phyloP scores from a whole-genome alignment of 2,113 vertebrate species.

The Neomonachus schauinslandi region DNA sequence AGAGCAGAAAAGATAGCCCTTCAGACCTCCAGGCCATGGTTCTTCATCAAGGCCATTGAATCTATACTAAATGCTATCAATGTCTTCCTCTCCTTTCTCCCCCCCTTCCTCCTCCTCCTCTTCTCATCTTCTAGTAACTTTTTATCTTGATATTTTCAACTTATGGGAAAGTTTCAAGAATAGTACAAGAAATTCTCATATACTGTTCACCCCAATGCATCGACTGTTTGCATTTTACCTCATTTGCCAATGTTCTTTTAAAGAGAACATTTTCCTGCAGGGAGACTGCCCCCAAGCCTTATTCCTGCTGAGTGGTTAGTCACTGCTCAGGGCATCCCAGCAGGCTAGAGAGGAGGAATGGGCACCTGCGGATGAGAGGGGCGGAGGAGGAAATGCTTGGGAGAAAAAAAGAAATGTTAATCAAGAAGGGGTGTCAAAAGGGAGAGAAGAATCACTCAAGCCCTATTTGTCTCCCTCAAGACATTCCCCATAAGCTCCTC shows the following conservation, averaged over 20 bases:
- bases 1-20: background rate
- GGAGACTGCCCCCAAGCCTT: background rate
- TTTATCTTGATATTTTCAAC: background rate
- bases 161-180: background rate
- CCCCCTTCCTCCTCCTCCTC: background rate
- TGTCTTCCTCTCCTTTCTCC: background rate
- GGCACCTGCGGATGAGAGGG: background rate
- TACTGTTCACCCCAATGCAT: background rate
- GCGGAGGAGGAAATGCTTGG: background rate
- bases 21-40: background rate
- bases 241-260: slow-evolving; percentile 24
- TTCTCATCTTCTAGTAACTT: background rate
- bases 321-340: slow-evolving; percentile 2
- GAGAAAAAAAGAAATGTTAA: background rate
- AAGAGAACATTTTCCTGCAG: background rate
- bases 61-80: background rate
- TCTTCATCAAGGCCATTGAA: background rate
- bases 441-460: background rate
- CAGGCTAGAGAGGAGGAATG: background rate
- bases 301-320: slow-evolving; percentile 17
- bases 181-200: background rate
- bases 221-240: background rate
- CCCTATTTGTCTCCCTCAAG: background rate
- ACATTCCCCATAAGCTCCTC: background rate
- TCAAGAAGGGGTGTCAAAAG: background rate